Conservation (phyloP, 2,797 vertebrate species). For the Oreortyx pictus region DNA sequence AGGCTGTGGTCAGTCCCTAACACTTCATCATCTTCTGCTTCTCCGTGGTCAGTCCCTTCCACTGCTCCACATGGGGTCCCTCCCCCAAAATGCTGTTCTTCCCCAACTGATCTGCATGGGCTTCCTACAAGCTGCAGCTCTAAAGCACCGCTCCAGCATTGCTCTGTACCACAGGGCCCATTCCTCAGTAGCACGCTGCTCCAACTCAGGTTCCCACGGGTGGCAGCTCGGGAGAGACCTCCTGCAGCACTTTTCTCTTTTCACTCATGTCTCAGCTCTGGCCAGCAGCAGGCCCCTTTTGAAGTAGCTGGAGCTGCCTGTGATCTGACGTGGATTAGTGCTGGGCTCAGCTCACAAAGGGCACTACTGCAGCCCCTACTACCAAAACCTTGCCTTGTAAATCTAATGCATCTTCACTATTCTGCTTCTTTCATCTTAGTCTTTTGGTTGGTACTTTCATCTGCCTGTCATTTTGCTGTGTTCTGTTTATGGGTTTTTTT, state of each 20-base stretch:
- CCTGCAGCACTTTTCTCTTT: not conserved
- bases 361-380: not conserved
- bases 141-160: no score
- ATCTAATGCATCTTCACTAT: not conserved
- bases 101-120: no score
- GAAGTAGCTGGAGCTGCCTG: not conserved
- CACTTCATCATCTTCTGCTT: no score
- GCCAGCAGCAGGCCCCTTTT: not conserved
- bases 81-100: no score
- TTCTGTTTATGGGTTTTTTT: not conserved
- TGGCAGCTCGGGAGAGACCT: not conserved
- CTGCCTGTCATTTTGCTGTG: not conserved
- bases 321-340: not conserved
- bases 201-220: no score
- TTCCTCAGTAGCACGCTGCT: no score
- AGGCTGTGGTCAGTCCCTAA: not conserved
- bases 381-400: not conserved
- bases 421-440: not conserved
- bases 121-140: not conserved
- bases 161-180: no score
- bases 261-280: not conserved
- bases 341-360: not conserved
- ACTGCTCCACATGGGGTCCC: no score
- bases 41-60: no score
- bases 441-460: not conserved